Base-by-base conservation (phyloP, 2,888 invertebrate species). In the Toxonevra muliebris region DNA sequence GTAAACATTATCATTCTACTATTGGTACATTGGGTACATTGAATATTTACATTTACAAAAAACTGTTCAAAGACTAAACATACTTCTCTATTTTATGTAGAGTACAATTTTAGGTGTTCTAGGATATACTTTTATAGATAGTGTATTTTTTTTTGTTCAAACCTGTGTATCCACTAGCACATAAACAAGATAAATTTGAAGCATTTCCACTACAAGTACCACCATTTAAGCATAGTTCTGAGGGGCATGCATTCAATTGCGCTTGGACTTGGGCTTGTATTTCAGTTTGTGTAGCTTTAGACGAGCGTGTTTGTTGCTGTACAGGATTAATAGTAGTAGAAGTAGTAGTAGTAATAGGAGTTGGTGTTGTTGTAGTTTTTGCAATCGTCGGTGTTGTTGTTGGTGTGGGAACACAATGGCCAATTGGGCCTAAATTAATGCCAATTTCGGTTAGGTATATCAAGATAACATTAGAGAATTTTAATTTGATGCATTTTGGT, bases 171-270 rank as follows among this genome's bases (percentile, higher is more conserved):
- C 92, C 92, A 69, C 86, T 84, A 73, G 87, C 87, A 86, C 96
- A 96, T 73, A 86, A 84, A 87, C 95, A 96, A 76, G 88, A 88
- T 86, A 89, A 92, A 73, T 89, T 88, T 73, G 89, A 89, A 71
- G 87, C 87, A 62, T 83, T 87, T 82, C 91, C 90, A 71, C 87
- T 85, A 84, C 94, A 94, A 65, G 90, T 90, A 76, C 91, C 93
- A 75, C 86, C 87, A 86, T 92, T 92, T 84, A 90, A 88, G 87
- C 95, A 96, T 41, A 81, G 79, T 76, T 83, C 82, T 76, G 80
- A 79, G 75, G 84, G 79, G 75, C 85, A 85, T 84, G 86, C 85
- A 81, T 80, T 85, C 79, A 82, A 80, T 76, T 84, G 77, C 30
- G 30, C 30, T 30, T 30, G 30, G 7, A 30, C 30, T 30, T 30